Evolutionary conservation across 2,113 vertebrate genomes (phyloP).

Genomic region (Hipposideros armiger): DNA sequence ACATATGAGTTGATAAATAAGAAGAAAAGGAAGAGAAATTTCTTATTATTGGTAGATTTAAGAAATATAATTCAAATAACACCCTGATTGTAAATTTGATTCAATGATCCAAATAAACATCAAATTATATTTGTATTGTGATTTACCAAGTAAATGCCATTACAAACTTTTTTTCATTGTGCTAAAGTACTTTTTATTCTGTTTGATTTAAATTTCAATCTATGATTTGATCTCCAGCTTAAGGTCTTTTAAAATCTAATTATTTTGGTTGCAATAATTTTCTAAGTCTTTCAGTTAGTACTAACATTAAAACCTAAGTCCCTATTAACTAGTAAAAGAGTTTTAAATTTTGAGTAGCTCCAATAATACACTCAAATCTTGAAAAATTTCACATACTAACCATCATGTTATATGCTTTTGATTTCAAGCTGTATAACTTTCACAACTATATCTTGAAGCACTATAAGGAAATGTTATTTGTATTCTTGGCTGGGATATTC

Average conservation of each 20-base stretch:
- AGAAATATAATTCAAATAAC: conserved; percentile 55
- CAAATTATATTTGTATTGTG: conserved; percentile 43
- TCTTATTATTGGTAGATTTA: neutral
- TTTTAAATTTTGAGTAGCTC: conserved; percentile 62
- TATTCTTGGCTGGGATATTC: neutral
- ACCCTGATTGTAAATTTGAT: conserved; percentile 47
- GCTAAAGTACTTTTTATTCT: conserved; percentile 66
- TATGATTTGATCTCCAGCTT: conserved; percentile 68
- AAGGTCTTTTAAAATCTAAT: conserved; percentile 62
- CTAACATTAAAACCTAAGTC: conserved; percentile 69
- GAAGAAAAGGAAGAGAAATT: neutral
- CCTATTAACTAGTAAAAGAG: conserved; percentile 59
- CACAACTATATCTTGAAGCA: neutral
- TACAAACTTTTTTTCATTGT: conserved; percentile 47
- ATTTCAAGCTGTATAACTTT: conserved; percentile 17
- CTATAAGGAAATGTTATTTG: neutral
- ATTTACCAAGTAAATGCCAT: conserved; percentile 38
- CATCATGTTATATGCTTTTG: neutral
- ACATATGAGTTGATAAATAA: neutral
- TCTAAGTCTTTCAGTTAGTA: conserved; percentile 61
- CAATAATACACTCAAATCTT: conserved; percentile 38
- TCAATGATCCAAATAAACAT: conserved; percentile 5
- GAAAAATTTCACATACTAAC: conserved; percentile 56
- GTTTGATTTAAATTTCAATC: conserved; percentile 67
- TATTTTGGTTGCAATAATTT: conserved; percentile 66